Conservation (phyloP, 2,888 invertebrate genomes). For the Protophormia terraenovae region DNA sequence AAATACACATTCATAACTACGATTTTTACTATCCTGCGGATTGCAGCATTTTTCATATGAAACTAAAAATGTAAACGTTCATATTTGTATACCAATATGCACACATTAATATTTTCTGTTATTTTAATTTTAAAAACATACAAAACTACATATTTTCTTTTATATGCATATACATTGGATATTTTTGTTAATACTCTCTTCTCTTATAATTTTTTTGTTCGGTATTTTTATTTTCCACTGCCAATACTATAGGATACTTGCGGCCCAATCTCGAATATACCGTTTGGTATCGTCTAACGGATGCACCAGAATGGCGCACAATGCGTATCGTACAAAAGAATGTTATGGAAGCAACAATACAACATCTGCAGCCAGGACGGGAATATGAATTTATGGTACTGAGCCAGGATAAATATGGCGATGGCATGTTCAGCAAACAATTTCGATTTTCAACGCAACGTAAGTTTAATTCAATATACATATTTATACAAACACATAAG, state of each 20-base stretch:
- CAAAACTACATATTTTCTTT: background rate
- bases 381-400: slow-evolving; percentile 96
- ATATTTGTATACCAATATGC: background rate
- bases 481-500: background rate
- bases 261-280: slow-evolving; percentile 90
- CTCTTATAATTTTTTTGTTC: slow-evolving; percentile 26
- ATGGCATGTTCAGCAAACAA: slow-evolving; percentile 94
- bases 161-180: background rate
- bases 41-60: background rate
- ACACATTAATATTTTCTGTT: background rate
- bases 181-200: slow-evolving; percentile 20
- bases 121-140: background rate
- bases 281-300: slow-evolving; percentile 91
- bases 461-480: slow-evolving; percentile 69
- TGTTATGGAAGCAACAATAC: slow-evolving; percentile 89
- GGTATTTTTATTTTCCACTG: slow-evolving; percentile 30
- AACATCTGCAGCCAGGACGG: slow-evolving; percentile 87
- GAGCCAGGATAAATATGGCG: slow-evolving; percentile 92
- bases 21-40: background rate
- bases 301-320: slow-evolving; percentile 91
- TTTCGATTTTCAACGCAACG: slow-evolving; percentile 88
- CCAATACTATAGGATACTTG: slow-evolving; percentile 85
- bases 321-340: slow-evolving; percentile 88
- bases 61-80: background rate
- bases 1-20: background rate